Base-by-base conservation (phyloP, 1,140 invertebrate species). In the Drosophila kikkawai region DNA sequence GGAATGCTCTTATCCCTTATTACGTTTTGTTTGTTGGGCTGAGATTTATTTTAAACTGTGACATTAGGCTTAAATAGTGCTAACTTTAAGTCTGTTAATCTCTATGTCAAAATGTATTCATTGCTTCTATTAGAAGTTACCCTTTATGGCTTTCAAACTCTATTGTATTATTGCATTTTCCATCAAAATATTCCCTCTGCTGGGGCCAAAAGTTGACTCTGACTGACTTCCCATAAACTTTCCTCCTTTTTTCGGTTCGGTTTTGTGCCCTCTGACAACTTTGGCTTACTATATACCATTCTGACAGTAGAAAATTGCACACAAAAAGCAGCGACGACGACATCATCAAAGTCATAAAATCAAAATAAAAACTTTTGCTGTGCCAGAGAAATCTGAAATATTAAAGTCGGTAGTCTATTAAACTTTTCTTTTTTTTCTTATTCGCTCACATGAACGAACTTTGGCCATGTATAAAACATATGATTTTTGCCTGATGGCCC, bases 391-490 rank as follows among this genome's bases (percentile, higher is more conserved):
- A 80, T 50, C 50, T 58, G 60, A 55, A 79, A 83, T 88, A 83
- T 87, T 87, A 82, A 87, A 87, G 80, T 51, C 63, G 71, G 29
- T 29, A 80, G 84, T 88, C 80, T 87, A 84, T 88, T 87, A 88
- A 83, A 80, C 61, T 87, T 87, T 83, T n/a, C n/a, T n/a, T 82
- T 83, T 87, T 83, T 82, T 77, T 51, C 29, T 67, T 60, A 37
- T 7, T 41, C 44, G 26, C 58, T 50, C 55, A 57, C 65, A 70
- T 59, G 57, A 50, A 39, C 36, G 32, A 84, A 84, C 67, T 81
- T 85, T 71, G 67, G 68, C 77, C 85, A 84, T 88, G 84, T 84
- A 88, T 88, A 84, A 88, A 88, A 88, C 84, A 88, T 88, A 88
- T 88, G 84, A 88, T 90, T 90, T 90, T 88, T 88, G 84, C 66